phyloP scores from a whole-genome alignment of 2,797 vertebrate species.

The Pseudomugil gertrudae region DNA sequence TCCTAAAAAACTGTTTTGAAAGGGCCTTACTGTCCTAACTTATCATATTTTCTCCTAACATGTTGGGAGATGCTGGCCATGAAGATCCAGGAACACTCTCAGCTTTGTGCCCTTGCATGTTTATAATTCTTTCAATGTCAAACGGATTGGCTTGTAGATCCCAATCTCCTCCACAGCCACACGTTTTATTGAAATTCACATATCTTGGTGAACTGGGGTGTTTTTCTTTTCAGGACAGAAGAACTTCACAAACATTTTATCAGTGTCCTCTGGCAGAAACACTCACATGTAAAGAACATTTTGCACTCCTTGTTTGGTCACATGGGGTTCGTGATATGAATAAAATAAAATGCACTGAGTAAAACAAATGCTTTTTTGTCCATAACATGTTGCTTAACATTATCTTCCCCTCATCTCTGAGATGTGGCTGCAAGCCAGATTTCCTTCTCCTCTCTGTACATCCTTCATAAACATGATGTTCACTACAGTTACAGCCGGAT shows the following conservation, averaged over 20 bases:
- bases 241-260: constrained; percentile 51
- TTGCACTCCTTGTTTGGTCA: constrained; percentile 75
- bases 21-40: constrained; percentile 3
- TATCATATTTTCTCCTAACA: constrained; percentile 4
- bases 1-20: background rate
- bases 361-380: constrained; percentile 59
- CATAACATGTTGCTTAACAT: background rate
- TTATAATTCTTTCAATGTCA: constrained; percentile 56
- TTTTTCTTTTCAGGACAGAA: constrained; percentile 60
- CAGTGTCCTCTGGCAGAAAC: constrained; percentile 48
- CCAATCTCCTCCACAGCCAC: constrained; percentile 44
- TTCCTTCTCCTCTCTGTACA: constrained; percentile 19
- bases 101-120: constrained; percentile 36
- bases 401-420: constrained; percentile 30
- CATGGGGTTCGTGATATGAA: constrained; percentile 40
- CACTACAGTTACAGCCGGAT: background rate
- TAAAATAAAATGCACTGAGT: constrained; percentile 45
- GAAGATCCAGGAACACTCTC: constrained; percentile 37
- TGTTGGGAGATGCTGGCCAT: constrained; percentile 34
- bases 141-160: constrained; percentile 51
- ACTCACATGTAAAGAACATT: constrained; percentile 44
- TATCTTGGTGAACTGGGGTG: constrained; percentile 41
- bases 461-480: constrained; percentile 11
- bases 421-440: constrained; percentile 33
- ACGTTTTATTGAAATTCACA: constrained; percentile 56